These are phyloP conservation scores for Podarcis cretensis DNA, from an alignment of 2,113 vertebrate genomes.

Conservation along the genomic window DNA sequence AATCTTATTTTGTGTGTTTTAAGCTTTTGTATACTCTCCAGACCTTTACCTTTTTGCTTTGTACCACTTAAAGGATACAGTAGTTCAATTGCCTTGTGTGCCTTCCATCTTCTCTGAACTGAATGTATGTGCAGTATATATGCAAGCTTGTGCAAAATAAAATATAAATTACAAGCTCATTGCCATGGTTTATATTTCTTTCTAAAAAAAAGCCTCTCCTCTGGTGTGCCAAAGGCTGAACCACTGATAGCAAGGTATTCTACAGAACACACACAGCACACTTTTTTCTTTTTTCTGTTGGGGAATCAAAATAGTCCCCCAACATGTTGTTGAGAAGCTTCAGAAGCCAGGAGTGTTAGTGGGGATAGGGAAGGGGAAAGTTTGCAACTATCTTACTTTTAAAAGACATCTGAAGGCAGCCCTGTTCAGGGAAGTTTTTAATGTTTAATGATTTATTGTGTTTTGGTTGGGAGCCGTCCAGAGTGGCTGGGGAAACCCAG, in stretches of 20 bases:
- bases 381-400: background rate
- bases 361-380: no score
- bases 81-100: conserved; percentile 97
- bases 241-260: background rate
- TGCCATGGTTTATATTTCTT: conserved; percentile 77
- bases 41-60: conserved; percentile 92
- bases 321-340: no score
- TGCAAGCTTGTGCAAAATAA: conserved; percentile 99
- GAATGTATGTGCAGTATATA: conserved; percentile 99
- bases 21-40: conserved; percentile 89
- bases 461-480: no score
- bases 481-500: no score
- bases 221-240: background rate
- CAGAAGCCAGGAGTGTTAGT: no score
- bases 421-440: no score
- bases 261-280: background rate
- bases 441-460: no score
- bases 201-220: conserved; percentile 17
- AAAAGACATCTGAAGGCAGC: no score
- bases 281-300: no score
- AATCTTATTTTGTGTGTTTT: conserved; percentile 88
- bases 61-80: conserved; percentile 91
- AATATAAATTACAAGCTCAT: conserved; percentile 92
- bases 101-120: conserved; percentile 98
- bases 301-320: background rate